Conservation (phyloP, 1,140 invertebrate genomes). For the Neelides sp. region DNA sequence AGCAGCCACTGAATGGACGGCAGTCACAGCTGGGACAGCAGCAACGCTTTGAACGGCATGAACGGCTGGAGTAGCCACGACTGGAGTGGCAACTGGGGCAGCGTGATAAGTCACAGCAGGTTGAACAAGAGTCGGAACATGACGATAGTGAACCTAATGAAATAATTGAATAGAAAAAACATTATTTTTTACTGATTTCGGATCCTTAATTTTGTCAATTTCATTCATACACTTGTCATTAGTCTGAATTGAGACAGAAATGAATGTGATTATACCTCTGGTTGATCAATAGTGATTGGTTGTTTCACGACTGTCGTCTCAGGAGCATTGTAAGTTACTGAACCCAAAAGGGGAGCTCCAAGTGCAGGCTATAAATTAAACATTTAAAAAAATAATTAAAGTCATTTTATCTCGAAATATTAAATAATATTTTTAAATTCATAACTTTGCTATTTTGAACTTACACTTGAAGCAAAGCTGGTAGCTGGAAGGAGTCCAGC, state of each 20-base stretch:
- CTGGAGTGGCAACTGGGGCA: slow-evolving; percentile 17
- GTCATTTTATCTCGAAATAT: not conserved
- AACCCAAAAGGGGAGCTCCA: slow-evolving; percentile 21
- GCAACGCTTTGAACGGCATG: slow-evolving; percentile 1
- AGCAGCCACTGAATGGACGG: slow-evolving; percentile 6
- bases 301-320: slow-evolving; percentile 26
- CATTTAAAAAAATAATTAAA: not conserved
- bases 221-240: not conserved
- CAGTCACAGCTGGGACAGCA: not conserved
- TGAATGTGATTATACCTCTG: slow-evolving; percentile 15
- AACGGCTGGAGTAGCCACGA: not conserved
- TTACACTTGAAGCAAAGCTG: too few relatives aligned
- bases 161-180: not conserved
- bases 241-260: not conserved
- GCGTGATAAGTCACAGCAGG: slow-evolving; percentile 9
- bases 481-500: too few relatives aligned
- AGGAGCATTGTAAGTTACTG: slow-evolving; percentile 15
- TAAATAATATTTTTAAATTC: not conserved
- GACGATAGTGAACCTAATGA: slow-evolving; percentile 17
- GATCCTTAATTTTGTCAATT: not conserved
- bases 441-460: not conserved
- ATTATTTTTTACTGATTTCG: not conserved
- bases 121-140: slow-evolving; percentile 26
- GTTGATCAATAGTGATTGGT: slow-evolving; percentile 26
- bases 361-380: slow-evolving; percentile 17